Conservation (phyloP, 2,888 invertebrate species). For the Drosophila cognata region DNA sequence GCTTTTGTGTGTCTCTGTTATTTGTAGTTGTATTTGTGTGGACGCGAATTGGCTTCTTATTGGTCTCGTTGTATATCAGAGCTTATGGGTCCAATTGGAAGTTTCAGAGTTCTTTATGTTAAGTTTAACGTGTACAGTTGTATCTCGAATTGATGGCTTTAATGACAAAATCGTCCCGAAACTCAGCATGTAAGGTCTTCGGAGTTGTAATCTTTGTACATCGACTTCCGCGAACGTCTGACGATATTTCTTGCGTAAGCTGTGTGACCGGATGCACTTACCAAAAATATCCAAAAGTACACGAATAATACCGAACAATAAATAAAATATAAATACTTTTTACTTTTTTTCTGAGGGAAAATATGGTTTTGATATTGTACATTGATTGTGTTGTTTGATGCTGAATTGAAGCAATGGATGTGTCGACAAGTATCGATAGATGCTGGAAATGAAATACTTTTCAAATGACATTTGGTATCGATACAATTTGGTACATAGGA, state of each 20-base stretch:
- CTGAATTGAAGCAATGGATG: too few relatives aligned
- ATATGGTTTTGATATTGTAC: not conserved
- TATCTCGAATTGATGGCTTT: conserved; percentile 21
- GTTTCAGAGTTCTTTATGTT: conserved; percentile 11
- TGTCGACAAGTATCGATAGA: conserved; percentile 6
- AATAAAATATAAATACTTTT: not conserved
- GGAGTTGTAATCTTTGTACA: conserved; percentile 60
- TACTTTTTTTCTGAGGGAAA: too few relatives aligned
- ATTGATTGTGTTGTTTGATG: not conserved
- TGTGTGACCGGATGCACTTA: conserved; percentile 38
- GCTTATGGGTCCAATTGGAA: conserved; percentile 8
- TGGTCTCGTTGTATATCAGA: conserved; percentile 23
- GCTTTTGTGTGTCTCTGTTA: conserved; percentile 40
- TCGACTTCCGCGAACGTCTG: conserved; percentile 62
- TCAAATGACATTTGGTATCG: conserved; percentile 12
- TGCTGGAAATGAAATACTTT: conserved; percentile 1
- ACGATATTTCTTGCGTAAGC: conserved; percentile 48
- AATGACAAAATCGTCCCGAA: conserved; percentile 48
- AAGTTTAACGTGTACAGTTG: conserved; percentile 17
- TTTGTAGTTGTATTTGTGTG: conserved; percentile 49
- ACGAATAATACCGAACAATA: not conserved
- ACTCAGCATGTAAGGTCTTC: conserved; percentile 50
- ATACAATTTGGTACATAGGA: conserved; percentile 12
- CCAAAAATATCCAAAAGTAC: not conserved
- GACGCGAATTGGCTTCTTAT: conserved; percentile 45